phyloP scores from a whole-genome alignment of 2,888 invertebrate genomes.

The Xanthorhoe designata region DNA sequence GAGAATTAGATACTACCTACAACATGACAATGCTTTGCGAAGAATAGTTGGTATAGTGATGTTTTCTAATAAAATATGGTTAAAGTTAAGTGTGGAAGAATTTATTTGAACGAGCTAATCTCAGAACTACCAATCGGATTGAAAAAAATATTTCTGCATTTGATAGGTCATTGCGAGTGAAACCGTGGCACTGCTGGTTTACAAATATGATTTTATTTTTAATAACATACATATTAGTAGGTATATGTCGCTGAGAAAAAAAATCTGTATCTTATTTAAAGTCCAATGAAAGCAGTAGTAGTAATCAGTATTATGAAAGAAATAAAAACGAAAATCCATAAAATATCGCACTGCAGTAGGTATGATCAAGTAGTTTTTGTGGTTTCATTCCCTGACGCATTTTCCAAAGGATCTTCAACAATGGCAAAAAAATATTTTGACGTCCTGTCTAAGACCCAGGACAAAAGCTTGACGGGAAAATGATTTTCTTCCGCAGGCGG shows the following conservation, averaged over 20 bases:
- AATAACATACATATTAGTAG: too few species aligned
- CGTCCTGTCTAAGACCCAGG: slow-evolving; percentile 62
- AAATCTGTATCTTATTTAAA: too few species aligned
- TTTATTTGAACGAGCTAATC: background rate
- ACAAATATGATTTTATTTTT: too few species aligned
- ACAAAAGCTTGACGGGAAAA: slow-evolving; percentile 74
- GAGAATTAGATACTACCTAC: slow-evolving; percentile 9
- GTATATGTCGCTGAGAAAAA: too few species aligned
- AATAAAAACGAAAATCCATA: background rate
- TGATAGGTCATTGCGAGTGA: too few species aligned
- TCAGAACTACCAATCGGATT: background rate
- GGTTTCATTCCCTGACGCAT: background rate
- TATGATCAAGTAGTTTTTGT: background rate
- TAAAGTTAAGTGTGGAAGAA: background rate
- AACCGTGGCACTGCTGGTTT: too few species aligned
- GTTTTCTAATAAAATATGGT: background rate
- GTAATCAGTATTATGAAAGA: too few species aligned
- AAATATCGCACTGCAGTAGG: background rate
- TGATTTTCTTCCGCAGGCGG: slow-evolving; percentile 73
- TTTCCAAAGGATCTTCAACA: slow-evolving; percentile 37
- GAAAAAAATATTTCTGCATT: background rate
- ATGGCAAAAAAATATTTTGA: slow-evolving; percentile 59
- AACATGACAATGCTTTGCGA: background rate
- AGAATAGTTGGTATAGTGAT: background rate
- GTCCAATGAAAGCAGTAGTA: too few species aligned